These are phyloP conservation scores for Colostygia pectinataria DNA, from an alignment of 2,888 invertebrate genomes.

Conservation along the genomic window DNA sequence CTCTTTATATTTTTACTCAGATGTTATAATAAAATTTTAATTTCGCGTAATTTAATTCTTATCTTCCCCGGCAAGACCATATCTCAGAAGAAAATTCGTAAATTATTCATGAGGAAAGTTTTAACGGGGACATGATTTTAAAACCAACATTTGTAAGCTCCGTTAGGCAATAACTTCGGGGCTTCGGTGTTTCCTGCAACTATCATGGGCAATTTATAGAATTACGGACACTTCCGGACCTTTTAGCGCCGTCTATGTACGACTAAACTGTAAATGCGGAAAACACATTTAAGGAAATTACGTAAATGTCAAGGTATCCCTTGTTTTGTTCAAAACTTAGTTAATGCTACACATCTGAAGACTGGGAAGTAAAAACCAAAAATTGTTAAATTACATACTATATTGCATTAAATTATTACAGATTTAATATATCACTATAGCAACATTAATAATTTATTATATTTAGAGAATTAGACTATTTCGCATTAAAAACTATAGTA, in stretches of 20 bases:
- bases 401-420: too few species aligned
- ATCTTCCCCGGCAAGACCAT: constrained; percentile 76
- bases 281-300: neutral
- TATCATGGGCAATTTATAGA: constrained; percentile 23
- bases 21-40: constrained; percentile 75
- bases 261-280: neutral
- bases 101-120: constrained; percentile 82
- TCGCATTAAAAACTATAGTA: too few species aligned
- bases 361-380: too few species aligned
- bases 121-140: constrained; percentile 80
- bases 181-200: constrained; percentile 43
- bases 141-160: constrained; percentile 79
- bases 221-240: constrained; percentile 19
- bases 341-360: too few species aligned
- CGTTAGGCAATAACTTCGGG: constrained; percentile 58
- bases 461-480: too few species aligned
- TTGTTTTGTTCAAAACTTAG: too few species aligned
- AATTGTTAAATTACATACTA: too few species aligned
- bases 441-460: too few species aligned
- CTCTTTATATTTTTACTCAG: constrained; percentile 70
- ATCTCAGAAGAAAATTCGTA: constrained; percentile 79
- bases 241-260: constrained; percentile 4
- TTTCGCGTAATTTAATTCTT: constrained; percentile 78
- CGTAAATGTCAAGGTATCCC: too few species aligned
- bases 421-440: too few species aligned